Evolutionary conservation across 2,888 invertebrate genomes (phyloP), one percentile per base, ranked within the genome.

Genomic region (Netelia fuscicornis): DNA sequence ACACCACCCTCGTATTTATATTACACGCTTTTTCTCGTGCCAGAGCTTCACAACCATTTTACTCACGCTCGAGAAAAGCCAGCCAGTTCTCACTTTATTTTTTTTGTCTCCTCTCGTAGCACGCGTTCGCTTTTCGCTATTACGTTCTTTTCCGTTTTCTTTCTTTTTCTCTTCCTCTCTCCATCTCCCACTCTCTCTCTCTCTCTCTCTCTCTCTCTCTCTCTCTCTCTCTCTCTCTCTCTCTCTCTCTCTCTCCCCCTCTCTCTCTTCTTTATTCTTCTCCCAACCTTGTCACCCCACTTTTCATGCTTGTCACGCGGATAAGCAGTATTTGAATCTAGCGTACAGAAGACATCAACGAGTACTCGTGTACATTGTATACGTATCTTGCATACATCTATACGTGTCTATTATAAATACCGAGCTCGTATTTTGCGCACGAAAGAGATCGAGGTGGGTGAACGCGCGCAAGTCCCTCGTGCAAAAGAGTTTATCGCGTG

Each of bases 11-110:
- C 79, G 74, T 85, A 81, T 79, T 82, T 75, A 75, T 56, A 44
- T 72, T 72, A 65, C 79, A 71, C 65, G 75, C 42, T 58, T 71
- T 77, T 71, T 70, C 58, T 68, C 65, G 30, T 70, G 58, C 65
- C 75, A 64, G 74, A 48, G 75, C 65, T 70, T n/a, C 85, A 72
- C 85, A 82, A 82, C 75, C 81, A 71, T 85, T 85, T 85, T 85
- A 85, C 82, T 85, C 54, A 77, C 79, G 82, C 81, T 56, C 79
- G 58, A 79, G 65, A 75, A 75, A 79, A 81, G 56, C 70, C 56
- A 68, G 42, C 25, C 70, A 56, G 37, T 52, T 65, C 17, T 70
- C 72, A 30, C 37, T n/a, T 42, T 42, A 20, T 54, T 64, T 62
- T 65, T 65, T 72, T 80, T 56, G 68, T 72, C 65, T 75, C 75